Percentiles rank a stretch among this genome's conserved stretches.
Conservation (phyloP, 2,797 vertebrate species). For the Lacerta viridis region DNA sequence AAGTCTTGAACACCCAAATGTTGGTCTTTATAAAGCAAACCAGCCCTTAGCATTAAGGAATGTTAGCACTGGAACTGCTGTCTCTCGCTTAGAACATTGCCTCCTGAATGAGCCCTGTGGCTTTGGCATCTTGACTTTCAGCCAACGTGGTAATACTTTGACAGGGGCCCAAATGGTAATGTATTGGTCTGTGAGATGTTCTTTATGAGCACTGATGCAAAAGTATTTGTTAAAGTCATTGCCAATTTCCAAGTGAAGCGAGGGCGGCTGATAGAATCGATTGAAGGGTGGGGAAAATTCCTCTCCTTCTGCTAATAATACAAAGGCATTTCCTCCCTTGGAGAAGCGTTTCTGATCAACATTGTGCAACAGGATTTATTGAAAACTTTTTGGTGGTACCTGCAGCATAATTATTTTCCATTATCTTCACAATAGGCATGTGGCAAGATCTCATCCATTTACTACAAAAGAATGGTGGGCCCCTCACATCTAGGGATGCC, state of each 20-base stretch:
- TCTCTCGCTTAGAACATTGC: background rate
- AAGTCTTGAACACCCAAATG: fast-evolving
- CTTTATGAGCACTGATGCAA: fast-evolving
- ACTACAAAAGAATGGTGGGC: background rate
- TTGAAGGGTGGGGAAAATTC: constrained; percentile 50
- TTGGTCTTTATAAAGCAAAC: background rate
- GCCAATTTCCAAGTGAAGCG: constrained; percentile 57
- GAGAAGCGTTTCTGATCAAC: constrained; percentile 4
- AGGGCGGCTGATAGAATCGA: constrained; percentile 42
- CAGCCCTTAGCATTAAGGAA: background rate
- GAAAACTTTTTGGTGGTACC: background rate
- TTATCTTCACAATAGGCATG: background rate
- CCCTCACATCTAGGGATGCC: too few relatives aligned
- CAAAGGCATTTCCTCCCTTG: background rate
- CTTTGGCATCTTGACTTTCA: background rate
- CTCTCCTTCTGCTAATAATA: constrained; percentile 53
- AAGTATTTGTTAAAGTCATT: constrained; percentile 46
- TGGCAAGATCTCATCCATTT: background rate
- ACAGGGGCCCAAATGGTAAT: constrained; percentile 44
- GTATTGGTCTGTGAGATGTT: constrained; percentile 13
- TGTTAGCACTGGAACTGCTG: background rate
- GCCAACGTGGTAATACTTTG: constrained; percentile 39
- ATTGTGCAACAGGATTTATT: constrained; percentile 42
- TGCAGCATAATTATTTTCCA: background rate
- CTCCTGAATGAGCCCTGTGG: fast-evolving